phyloP scores from a whole-genome alignment of 2,888 invertebrate species.

The Drosophila borealis region DNA sequence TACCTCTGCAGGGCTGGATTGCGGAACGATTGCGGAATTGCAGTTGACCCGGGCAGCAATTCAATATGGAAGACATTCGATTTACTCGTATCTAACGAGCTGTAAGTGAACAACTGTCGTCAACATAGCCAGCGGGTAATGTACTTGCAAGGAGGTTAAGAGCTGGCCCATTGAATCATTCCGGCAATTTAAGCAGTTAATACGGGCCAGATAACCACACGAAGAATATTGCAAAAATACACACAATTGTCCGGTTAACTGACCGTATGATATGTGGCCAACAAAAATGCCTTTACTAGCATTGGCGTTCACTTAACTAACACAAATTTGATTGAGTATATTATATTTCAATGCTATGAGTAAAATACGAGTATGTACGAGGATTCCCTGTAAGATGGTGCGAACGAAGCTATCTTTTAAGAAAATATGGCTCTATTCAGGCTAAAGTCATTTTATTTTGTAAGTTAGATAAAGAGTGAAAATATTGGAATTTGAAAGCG shows the following conservation, averaged over 20 bases:
- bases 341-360: background rate
- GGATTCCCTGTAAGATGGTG: too few species aligned
- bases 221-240: slow-evolving; percentile 1
- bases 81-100: slow-evolving; percentile 40
- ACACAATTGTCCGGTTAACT: slow-evolving; percentile 5
- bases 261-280: background rate
- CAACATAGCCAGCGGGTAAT: slow-evolving; percentile 41
- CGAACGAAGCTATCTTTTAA: too few species aligned
- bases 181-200: slow-evolving; percentile 55
- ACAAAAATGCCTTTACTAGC: background rate
- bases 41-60: slow-evolving; percentile 23
- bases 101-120: slow-evolving; percentile 55
- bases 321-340: background rate
- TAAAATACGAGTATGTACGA: background rate
- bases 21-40: slow-evolving; percentile 28
- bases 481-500: too few species aligned
- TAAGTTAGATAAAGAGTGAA: too few species aligned
- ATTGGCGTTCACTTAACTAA: slow-evolving; percentile 2
- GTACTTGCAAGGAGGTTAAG: slow-evolving; percentile 39
- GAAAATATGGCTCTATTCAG: too few species aligned
- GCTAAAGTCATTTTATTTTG: too few species aligned
- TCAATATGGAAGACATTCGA: slow-evolving; percentile 19
- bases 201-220: slow-evolving; percentile 31
- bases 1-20: slow-evolving; percentile 7
- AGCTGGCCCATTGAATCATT: slow-evolving; percentile 47